Conservation (phyloP, 2,888 invertebrate genomes). For the Cheilosia scutellata region DNA sequence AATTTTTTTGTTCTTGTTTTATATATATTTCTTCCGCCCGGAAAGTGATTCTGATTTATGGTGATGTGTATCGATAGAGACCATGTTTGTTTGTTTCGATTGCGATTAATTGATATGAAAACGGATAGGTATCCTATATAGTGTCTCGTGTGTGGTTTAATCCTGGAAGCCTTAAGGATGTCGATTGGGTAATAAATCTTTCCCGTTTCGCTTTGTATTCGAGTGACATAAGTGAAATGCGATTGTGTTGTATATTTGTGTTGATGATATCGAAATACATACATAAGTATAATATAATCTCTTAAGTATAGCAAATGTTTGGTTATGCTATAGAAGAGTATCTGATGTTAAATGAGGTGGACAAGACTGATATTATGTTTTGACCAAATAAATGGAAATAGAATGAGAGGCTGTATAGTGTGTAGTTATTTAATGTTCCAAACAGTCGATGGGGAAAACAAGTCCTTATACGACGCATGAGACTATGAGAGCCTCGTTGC, state of each 20-base stretch:
- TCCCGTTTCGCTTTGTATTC: not conserved
- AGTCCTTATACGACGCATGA: too few species aligned
- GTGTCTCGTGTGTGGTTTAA: slow-evolving; percentile 22
- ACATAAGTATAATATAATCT: slow-evolving; percentile 8
- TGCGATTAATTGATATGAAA: slow-evolving; percentile 71
- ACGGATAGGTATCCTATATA: slow-evolving; percentile 50
- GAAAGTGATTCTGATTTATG: slow-evolving; percentile 63
- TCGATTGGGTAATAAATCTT: slow-evolving; percentile 46
- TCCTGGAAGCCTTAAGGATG: slow-evolving; percentile 20
- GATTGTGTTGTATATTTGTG: slow-evolving; percentile 21
- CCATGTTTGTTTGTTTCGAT: slow-evolving; percentile 68
- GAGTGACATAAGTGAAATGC: slow-evolving; percentile 41
- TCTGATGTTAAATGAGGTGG: not conserved
- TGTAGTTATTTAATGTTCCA: too few species aligned
- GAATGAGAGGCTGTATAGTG: too few species aligned
- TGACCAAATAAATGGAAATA: too few species aligned
- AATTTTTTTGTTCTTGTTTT: slow-evolving; percentile 9
- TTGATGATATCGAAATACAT: slow-evolving; percentile 18
- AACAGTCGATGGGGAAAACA: too few species aligned
- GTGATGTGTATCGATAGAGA: slow-evolving; percentile 35
- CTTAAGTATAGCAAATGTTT: slow-evolving; percentile 9
- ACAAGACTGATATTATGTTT: not conserved
- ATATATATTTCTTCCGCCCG: not conserved
- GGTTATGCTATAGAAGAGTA: not conserved
- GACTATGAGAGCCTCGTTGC: too few species aligned